phyloP scores from a whole-genome alignment of 2,113 vertebrate species.

The Phycodurus eques region DNA sequence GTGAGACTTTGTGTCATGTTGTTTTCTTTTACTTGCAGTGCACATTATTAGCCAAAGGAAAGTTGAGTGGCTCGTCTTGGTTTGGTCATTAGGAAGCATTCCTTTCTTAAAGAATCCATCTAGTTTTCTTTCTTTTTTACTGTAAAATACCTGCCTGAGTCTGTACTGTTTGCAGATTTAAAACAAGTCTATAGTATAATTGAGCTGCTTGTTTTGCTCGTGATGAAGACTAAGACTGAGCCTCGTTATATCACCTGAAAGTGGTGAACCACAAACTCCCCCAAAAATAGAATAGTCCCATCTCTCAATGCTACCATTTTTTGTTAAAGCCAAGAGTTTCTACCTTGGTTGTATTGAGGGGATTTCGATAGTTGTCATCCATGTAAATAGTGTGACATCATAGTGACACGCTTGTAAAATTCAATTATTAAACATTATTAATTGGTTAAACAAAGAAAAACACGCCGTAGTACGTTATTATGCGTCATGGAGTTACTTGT shows the following conservation, averaged over 20 bases:
- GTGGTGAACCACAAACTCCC: constrained; percentile 16
- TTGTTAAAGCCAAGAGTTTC: neutral
- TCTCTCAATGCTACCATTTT: neutral
- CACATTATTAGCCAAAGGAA: constrained; percentile 56
- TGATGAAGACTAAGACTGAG: constrained; percentile 24
- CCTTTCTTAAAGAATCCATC: neutral
- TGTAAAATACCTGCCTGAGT: constrained; percentile 33
- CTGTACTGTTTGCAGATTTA: constrained; percentile 15
- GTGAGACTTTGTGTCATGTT: constrained; percentile 52
- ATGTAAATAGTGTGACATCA: neutral
- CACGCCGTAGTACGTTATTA: too few species aligned
- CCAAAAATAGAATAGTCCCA: too few species aligned
- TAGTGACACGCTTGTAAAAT: neutral
- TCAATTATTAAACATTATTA: neutral
- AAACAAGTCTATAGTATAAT: neutral
- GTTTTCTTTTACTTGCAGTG: constrained; percentile 53
- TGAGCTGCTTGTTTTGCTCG: constrained; percentile 30
- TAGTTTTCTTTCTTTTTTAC: too few species aligned
- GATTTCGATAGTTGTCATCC: neutral
- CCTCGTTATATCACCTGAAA: neutral
- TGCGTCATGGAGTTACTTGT: too few species aligned
- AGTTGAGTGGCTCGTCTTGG: constrained; percentile 25
- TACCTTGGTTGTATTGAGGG: neutral
- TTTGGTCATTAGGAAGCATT: constrained; percentile 29
- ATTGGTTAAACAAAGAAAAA: neutral